Evolutionary conservation across 2,888 invertebrate species (phyloP).

Genomic region (Blastobasis adustella): DNA sequence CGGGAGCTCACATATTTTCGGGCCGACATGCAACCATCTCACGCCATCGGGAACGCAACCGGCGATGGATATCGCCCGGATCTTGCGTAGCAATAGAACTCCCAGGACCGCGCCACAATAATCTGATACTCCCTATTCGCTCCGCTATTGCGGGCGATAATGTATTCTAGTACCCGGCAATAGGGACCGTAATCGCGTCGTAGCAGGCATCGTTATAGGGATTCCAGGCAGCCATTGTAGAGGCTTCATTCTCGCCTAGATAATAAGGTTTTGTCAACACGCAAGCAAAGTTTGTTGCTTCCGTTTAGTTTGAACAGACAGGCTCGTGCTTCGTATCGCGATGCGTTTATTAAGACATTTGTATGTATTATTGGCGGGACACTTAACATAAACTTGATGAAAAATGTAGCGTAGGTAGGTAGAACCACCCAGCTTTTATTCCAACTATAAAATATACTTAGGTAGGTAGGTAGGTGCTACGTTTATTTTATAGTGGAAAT

Average conservation of each 20-base stretch:
- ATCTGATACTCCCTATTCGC: constrained; percentile 24
- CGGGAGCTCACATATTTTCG: constrained; percentile 19
- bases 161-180: constrained; percentile 23
- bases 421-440: too few relatives aligned
- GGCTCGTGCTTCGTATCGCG: too few relatives aligned
- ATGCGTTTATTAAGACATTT: too few relatives aligned
- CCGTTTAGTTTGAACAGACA: neutral
- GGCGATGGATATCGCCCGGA: constrained; percentile 18
- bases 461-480: too few relatives aligned
- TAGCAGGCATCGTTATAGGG: constrained; percentile 37
- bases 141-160: constrained; percentile 25
- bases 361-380: too few relatives aligned
- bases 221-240: constrained; percentile 42
- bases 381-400: too few relatives aligned
- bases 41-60: constrained; percentile 9
- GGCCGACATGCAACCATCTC: constrained; percentile 10
- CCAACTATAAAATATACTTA: too few relatives aligned
- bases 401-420: too few relatives aligned
- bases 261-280: constrained; percentile 31
- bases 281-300: constrained; percentile 14
- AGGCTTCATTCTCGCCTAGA: constrained; percentile 48
- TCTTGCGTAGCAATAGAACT: constrained; percentile 4
- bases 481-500: too few relatives aligned
- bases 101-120: constrained; percentile 14
- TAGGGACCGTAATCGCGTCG: constrained; percentile 30